phyloP scores from a whole-genome alignment of 64 coral and sea anemone species.

The Stichodactyla mertensii region DNA sequence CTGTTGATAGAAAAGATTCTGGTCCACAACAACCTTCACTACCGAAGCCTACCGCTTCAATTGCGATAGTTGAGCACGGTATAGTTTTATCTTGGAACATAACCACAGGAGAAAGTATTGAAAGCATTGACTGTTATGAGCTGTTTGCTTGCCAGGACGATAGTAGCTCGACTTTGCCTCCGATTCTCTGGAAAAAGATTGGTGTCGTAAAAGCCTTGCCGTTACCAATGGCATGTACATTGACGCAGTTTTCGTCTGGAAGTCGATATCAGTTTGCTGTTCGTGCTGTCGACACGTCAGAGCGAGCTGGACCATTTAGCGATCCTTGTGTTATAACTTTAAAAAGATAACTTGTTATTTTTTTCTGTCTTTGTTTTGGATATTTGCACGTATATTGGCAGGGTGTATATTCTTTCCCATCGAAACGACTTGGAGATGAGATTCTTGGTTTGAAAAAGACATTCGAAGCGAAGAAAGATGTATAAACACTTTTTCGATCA shows the following conservation, averaged over 20 bases:
- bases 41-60: conserved; percentile 68
- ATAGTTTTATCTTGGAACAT: conserved; percentile 98
- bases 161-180: conserved; percentile 23
- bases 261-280: conserved; percentile 92
- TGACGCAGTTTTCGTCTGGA: conserved; percentile 85
- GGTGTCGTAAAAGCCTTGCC: conserved; percentile 84
- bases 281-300: conserved; percentile 72
- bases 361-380: no score
- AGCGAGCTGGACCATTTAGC: conserved; percentile 77
- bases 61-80: conserved; percentile 60
- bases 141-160: conserved; percentile 89
- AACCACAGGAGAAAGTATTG: conserved; percentile 24
- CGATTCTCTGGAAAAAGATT: conserved; percentile 88
- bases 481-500: no score
- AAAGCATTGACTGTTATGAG: conserved; percentile 63
- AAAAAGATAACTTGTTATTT: not conserved
- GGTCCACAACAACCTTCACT: conserved; percentile 3
- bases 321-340: conserved; percentile 70
- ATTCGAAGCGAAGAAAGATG: no score
- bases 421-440: no score
- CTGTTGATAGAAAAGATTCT: not conserved
- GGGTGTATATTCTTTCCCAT: no score
- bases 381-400: no score
- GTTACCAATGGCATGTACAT: conserved; percentile 93
- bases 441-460: no score